A percentile compares a stretch with the other conserved stretches of the same genome.
Conservation (phyloP, 2,888 invertebrate genomes). For the Luperina nickerlii region DNA sequence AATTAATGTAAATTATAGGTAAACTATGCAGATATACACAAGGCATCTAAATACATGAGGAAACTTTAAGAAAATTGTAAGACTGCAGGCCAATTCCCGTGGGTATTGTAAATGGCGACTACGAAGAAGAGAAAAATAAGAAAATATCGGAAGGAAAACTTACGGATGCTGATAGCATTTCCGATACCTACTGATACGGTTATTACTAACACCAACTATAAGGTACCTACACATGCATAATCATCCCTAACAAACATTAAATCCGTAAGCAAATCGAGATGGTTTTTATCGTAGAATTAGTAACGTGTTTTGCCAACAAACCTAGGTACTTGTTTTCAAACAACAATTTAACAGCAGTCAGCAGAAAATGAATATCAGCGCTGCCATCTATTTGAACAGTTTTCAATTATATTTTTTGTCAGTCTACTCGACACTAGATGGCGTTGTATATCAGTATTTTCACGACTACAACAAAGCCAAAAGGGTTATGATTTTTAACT, state of each 20-base stretch:
- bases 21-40: background rate
- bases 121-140: background rate
- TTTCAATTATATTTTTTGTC: background rate
- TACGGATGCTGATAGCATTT: background rate
- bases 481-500: too few species aligned
- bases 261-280: background rate
- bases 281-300: background rate
- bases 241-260: background rate
- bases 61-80: background rate
- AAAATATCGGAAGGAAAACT: background rate
- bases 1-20: too few species aligned
- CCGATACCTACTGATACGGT: background rate
- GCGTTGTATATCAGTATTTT: background rate
- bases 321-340: slow-evolving; percentile 21
- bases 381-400: slow-evolving; percentile 41
- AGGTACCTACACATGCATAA: background rate
- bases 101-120: background rate
- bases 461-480: too few species aligned
- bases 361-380: background rate
- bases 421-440: slow-evolving; percentile 50
- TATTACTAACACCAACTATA: too few species aligned
- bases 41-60: background rate
- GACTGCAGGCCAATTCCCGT: background rate
- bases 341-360: background rate
- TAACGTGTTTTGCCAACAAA: slow-evolving; percentile 14